These are phyloP conservation scores for Cryptophagus acutangulus DNA, from an alignment of 2,888 invertebrate species.

Conservation along the genomic window DNA sequence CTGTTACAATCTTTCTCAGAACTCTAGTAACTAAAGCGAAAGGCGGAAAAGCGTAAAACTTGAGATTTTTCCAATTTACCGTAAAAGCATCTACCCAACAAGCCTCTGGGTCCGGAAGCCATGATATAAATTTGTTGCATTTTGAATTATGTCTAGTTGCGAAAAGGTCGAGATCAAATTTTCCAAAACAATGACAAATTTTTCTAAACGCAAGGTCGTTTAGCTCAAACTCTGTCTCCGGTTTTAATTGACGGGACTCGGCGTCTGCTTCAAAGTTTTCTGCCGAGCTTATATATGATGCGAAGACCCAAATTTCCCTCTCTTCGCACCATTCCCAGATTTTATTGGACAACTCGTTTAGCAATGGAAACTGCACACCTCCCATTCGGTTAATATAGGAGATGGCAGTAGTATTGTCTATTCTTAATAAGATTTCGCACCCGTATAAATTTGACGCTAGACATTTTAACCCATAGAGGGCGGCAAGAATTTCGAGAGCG, in stretches of 20 bases:
- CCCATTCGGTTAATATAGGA: conserved; percentile 23
- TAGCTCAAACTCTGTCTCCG: conserved; percentile 7
- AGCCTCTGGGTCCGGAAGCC: conserved; percentile 28
- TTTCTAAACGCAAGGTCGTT: conserved; percentile 1
- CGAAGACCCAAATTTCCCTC: conserved; percentile 26
- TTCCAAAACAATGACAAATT: conserved; percentile 7
- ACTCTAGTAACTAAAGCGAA: conserved; percentile 24
- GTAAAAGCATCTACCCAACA: conserved; percentile 31
- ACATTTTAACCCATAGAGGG: conserved; percentile 21
- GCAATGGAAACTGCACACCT: conserved; percentile 18
- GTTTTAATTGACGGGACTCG: background rate
- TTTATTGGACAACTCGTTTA: conserved; percentile 21
- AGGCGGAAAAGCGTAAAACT: conserved; percentile 21
- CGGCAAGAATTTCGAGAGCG: conserved; percentile 25
- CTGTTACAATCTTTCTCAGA: conserved; percentile 31
- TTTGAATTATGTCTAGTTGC: conserved; percentile 19
- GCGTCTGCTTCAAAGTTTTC: conserved; percentile 9
- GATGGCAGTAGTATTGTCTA: conserved; percentile 23
- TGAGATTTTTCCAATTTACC: conserved; percentile 14
- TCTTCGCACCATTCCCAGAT: conserved; percentile 27
- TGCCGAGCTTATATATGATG: conserved; percentile 23
- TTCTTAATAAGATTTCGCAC: conserved; percentile 19
- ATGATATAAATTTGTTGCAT: conserved; percentile 30
- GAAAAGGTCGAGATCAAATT: conserved; percentile 7
- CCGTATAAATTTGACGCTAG: conserved; percentile 18